Evolutionary conservation across 2,113 vertebrate species (phyloP), one percentile per base, ranked within the genome.

Genomic region (Rhombomys opimus): DNA sequence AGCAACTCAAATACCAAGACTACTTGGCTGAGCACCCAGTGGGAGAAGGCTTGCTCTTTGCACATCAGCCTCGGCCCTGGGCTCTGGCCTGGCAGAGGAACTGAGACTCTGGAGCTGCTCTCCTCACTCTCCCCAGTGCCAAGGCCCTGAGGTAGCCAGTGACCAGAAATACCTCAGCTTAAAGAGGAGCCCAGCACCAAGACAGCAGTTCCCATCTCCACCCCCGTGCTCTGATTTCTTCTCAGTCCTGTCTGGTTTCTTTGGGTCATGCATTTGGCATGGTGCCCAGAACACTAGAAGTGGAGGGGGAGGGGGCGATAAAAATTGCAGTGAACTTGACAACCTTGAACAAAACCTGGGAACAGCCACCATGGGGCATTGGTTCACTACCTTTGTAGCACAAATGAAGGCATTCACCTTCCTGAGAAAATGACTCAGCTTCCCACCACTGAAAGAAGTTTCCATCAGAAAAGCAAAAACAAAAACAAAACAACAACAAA

Each of bases 1-100:
- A 96, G 96, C 61, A 65, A 63, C 67, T 75, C 85, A 85, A 65
- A 92, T 25, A 41, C 80, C 9, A 0, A 95, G 90, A 85, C 50
- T 13, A 18, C 14, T 23, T 85, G 94, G 86, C 97, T 82, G 15
- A 0, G 10, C 6, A 70, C 41, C 52, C 65, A 5, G n/a, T 27
- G 2, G 89, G 73, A 91, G 73, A 63, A 13, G 75, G 9, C 65
- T 13, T n/a, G 52, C 35, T 67, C 90, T 92, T 10, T n/a, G 61
- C 57, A 41, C 59, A 52, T 30, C 82, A 41, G 54, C 93, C 85
- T 75, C 35, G 18, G 27, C 9, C 7, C 81, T 92, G 32, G 38
- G 50, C 54, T 81, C 81, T 77, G 46, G 17, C 27, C 38, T 63
- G 61, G 86, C 81, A 90, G n/a, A 95, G 86, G 57, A 50, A 38